Percentiles rank a stretch among this genome's conserved stretches.
Conservation (phyloP, 30 jellyfish, hydroid and myxozoan genomes). For the Nemopilema nomurai region DNA sequence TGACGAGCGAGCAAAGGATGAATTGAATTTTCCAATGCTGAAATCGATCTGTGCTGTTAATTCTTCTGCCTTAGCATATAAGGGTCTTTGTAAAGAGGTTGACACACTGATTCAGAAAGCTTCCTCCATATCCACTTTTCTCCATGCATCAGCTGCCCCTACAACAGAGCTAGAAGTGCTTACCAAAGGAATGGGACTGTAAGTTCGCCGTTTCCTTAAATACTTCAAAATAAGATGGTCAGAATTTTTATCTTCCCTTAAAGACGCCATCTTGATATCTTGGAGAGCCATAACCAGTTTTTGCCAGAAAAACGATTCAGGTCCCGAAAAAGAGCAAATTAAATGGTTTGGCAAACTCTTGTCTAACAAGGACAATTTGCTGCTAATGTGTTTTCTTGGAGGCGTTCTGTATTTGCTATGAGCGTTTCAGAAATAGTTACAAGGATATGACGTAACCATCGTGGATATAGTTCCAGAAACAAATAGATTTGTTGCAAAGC, state of each 20-base stretch:
- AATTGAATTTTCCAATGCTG: constrained; percentile 42
- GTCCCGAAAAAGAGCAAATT: constrained; percentile 8
- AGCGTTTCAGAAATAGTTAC: background rate
- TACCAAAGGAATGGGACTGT: constrained; percentile 4
- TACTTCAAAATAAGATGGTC: constrained; percentile 41
- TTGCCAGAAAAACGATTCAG: background rate
- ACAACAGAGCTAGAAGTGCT: constrained; percentile 42
- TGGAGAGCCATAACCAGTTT: constrained; percentile 39
- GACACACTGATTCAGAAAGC: constrained; percentile 2
- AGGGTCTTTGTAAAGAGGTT: constrained; percentile 49
- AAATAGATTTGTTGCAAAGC: background rate
- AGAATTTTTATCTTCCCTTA: constrained; percentile 37
- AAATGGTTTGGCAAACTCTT: constrained; percentile 14
- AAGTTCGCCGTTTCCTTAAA: constrained; percentile 9
- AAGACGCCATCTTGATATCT: constrained; percentile 28
- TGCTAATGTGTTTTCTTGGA: background rate
- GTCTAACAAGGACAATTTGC: background rate
- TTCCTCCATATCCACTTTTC: constrained; percentile 31
- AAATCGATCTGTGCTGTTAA: constrained; percentile 58
- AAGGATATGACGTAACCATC: background rate
- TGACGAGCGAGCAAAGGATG: constrained; percentile 24
- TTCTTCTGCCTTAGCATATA: constrained; percentile 43
- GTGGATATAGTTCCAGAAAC: background rate
- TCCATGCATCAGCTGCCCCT: constrained; percentile 39
- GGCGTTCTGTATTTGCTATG: constrained; percentile 11